A percentile compares a stretch with the other conserved stretches of the same genome.
phyloP scores from a whole-genome alignment of 2,888 invertebrate genomes.

The Hanleya hanleyi region DNA sequence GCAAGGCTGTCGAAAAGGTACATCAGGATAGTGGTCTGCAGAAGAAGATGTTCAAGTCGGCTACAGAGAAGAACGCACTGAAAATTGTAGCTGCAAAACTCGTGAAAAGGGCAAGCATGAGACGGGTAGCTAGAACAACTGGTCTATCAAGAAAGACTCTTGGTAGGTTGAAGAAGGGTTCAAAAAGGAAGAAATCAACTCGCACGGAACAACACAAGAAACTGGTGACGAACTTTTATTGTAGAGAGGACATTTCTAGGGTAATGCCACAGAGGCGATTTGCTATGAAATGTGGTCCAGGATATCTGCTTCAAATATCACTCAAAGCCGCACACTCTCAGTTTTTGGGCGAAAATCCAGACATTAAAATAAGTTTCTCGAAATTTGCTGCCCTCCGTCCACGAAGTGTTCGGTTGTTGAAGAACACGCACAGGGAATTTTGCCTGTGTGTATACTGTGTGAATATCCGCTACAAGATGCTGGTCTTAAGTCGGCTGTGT shows the following conservation, averaged over 20 bases:
- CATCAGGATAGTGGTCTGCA: background rate
- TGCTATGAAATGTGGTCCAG: slow-evolving; percentile 37
- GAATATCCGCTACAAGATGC: slow-evolving; percentile 37
- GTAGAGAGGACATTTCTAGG: slow-evolving; percentile 9
- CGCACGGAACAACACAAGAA: background rate
- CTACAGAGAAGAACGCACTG: background rate
- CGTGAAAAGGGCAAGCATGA: background rate
- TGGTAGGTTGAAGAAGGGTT: background rate
- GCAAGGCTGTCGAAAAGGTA: slow-evolving; percentile 16
- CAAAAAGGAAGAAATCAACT: slow-evolving; percentile 7
- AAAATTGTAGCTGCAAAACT: background rate
- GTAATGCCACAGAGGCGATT: slow-evolving; percentile 32
- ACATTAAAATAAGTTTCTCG: slow-evolving; percentile 18
- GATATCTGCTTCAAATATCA: slow-evolving; percentile 32
- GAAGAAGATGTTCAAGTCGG: background rate
- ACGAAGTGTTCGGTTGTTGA: slow-evolving; percentile 29
- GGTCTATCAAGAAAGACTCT: background rate
- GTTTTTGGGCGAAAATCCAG: slow-evolving; percentile 20
- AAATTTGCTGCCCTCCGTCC: slow-evolving; percentile 30
- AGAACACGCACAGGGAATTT: slow-evolving; percentile 27
- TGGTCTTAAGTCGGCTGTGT: slow-evolving; percentile 21
- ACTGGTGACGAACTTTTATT: slow-evolving; percentile 25
- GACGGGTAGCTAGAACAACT: background rate
- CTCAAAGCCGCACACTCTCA: slow-evolving; percentile 28
- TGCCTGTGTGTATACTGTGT: slow-evolving; percentile 40